Conservation (phyloP, 35 echinoderm and acorn worm species). For the Anneissia japonica region DNA sequence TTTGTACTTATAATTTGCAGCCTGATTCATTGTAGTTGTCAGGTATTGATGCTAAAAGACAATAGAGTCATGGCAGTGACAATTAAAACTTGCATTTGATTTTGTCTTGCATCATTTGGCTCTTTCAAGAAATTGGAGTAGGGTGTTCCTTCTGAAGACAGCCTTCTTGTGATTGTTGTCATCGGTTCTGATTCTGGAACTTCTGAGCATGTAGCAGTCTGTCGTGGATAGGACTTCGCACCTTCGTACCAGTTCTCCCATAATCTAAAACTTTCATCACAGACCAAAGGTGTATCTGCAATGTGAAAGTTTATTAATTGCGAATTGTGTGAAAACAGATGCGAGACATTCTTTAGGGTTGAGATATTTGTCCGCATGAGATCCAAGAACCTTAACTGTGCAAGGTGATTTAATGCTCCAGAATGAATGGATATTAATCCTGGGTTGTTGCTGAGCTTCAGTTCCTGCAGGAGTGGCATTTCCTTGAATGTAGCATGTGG, state of each 20-base stretch:
- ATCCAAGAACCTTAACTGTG: constrained; percentile 33
- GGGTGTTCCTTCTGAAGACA: too few species aligned
- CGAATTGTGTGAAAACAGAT: not conserved
- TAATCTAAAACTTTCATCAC: not conserved
- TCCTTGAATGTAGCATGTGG: constrained; percentile 24
- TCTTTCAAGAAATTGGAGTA: too few species aligned
- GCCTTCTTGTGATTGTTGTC: too few species aligned
- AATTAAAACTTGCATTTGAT: too few species aligned
- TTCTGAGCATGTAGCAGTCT: too few species aligned
- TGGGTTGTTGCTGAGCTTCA: constrained; percentile 37
- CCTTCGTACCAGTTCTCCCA: not conserved
- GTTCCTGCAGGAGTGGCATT: not conserved
- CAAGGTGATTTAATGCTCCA: constrained; percentile 15
- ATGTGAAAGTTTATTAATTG: not conserved
- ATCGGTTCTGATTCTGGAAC: too few species aligned
- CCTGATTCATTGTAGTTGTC: too few species aligned
- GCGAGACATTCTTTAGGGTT: not conserved
- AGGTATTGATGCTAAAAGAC: too few species aligned
- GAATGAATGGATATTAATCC: not conserved
- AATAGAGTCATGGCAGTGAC: too few species aligned
- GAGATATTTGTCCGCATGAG: not conserved
- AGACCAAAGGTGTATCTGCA: not conserved
- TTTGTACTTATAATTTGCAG: too few species aligned
- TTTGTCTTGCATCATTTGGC: too few species aligned
- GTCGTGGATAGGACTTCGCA: not conserved